Base-by-base conservation (phyloP, 2,113 vertebrate species). In the Cygnus buccinator region DNA sequence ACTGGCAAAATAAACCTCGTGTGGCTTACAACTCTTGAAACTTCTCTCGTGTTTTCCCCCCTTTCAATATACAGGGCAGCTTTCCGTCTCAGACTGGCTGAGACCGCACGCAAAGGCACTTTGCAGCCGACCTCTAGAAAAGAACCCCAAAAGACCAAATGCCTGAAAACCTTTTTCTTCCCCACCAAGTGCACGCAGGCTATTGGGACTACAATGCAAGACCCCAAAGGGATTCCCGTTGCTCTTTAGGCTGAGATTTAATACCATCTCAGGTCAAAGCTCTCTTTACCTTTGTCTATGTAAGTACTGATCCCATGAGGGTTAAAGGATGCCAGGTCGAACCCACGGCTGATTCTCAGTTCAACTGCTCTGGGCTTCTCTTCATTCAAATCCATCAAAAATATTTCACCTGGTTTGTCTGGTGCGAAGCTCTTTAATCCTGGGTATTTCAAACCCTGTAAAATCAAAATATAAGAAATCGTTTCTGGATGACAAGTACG, bases 281-380 rank as follows among this genome's bases (percentile, higher is more conserved):
- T 70, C 39, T 66, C 26, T 89, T 97, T 98, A 99, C 99, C 99
- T 96, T 66, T 97, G 89, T 99, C 98, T 1, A 96, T 66, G 52
- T 98, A 99, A 22, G 97, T 91, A 86, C 99, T 99, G 86, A 99
- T 99, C 90, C 99, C 99, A 63, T 99, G 99, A 65, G 99, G 99
- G 94, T 98, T 99, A 96, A 99, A 99, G 0, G 98, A 98, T 2
- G 98, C 96, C 83, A 98, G 44, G 73, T 99, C 99, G 96, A 99
- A 99, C 41, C 98, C 98, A 82, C 98, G 97, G 68, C 98, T 98
- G 96, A 99, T 98, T 66, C 95, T 97, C 61, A 99, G 93, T 84
- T 98, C 98, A 77, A 97, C 74, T 26, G 98, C 98, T 93, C 84
- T 98, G 66, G 97, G 90, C 25, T 88, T 92, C 73, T 98, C 83